Base-by-base conservation (phyloP, 2,797 vertebrate species). In the Hydrolagus colliei region DNA sequence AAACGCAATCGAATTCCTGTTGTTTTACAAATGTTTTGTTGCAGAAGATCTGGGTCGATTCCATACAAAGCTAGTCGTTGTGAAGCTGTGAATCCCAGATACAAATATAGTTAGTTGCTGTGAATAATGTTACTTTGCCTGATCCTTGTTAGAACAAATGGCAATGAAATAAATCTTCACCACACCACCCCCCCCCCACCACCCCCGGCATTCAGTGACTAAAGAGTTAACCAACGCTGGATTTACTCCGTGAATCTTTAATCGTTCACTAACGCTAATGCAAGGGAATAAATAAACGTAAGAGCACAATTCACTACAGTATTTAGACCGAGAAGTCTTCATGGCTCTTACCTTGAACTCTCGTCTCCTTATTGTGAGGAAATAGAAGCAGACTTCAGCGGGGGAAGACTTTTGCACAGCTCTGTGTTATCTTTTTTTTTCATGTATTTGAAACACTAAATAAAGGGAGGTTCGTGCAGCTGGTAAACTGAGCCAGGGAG, bases 181-280 rank as follows among this genome's bases (percentile, higher is more conserved):
- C 9, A 35, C 62, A 12, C 9, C 27, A 68, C 9, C 18, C 11
- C n/a, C 14, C 9, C 22, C 12, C 32, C 14, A 2, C 18, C 14
- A 13, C 2, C 12, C 12, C 63, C 22, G 1, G 27, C 27, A 62
- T 32, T 41, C 9, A 68, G 5, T 10, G 41, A 76, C 2, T 16
- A 59, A 84, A 68, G 9, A 84, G 65, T 80, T 80, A 80, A 80
- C 61, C 63, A 52, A 52, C 41, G 41, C 62, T 67, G 62, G 78
- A 20, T 84, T 82, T 20, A 59, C 59, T 20, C 8, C 1, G 59
- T 20, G 9, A 20, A 12, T 1, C 27, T n/a, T 20, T 10, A 76
- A 76, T 59, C 32, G 35, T 13, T 68, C 14, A 20, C 10, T 16
- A 41, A 9, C 10, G 10, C 67, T 13, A 35, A 84, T 18, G 10